Evolutionary conservation across 2,888 invertebrate genomes (phyloP), one percentile per base, ranked within the genome.

Genomic region (Phaonia tiefii): DNA sequence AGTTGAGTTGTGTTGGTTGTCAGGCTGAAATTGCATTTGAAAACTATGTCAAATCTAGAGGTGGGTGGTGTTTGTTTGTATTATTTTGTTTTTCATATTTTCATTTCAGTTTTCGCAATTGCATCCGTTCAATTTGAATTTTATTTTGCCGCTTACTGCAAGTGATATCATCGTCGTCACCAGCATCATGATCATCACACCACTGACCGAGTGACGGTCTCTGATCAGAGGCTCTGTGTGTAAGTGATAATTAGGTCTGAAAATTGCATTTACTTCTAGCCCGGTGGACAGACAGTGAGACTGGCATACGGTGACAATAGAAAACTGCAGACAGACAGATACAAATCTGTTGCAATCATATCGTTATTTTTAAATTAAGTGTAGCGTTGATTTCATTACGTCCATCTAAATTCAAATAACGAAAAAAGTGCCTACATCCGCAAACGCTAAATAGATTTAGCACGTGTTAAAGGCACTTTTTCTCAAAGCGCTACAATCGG

Each of bases 311-410:
- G 8, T 20, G 39, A n/a, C 42, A 70, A 63, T 73, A 51, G 63
- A 54, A 54, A 51, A 71, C 69, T 42, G 51, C 66, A 31, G 75
- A 63, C 77, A 73, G 80, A 37, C 71, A 39, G 58, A 54, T 49
- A 51, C 60, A 63, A 60, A 72, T 58, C 65, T 46, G 31, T 31
- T 31, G 69, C 75, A 78, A 81, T 81, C 81, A 81, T 72, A 72
- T 81, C 72, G 81, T 81, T 81, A 81, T 78, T 75, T 81, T 78
- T 81, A 81, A 78, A 81, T 81, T 81, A 81, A 81, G 81, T 81
- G 58, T 81, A 81, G 81, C 81, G 81, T 81, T 81, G 81, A 81
- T 81, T 81, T 81, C 81, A 81, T 81, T 81, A 81, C 78, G 78
- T 81, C 81, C 75, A 81, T 81, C 81, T 81, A 81, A 78, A 78